phyloP scores from a whole-genome alignment of 2,888 invertebrate species.

The Cataglyphis livida region DNA sequence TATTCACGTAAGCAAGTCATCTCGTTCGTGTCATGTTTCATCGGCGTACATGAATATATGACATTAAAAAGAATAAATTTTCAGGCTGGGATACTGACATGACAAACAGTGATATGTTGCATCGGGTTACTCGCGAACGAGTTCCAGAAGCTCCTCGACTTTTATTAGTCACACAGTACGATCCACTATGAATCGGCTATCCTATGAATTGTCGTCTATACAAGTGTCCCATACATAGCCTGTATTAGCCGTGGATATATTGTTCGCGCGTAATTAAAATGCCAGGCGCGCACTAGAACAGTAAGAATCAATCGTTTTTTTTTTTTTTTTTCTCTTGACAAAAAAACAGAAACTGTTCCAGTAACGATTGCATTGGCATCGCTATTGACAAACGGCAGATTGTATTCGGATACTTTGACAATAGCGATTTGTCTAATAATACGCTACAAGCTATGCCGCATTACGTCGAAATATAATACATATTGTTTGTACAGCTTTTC shows the following conservation, averaged over 20 bases:
- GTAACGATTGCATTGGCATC: background rate
- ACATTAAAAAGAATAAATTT: constrained; percentile 65
- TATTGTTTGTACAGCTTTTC: constrained; percentile 33
- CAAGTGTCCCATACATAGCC: constrained; percentile 46
- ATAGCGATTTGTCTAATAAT: constrained; percentile 38
- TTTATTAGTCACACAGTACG: constrained; percentile 71
- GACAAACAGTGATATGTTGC: constrained; percentile 63
- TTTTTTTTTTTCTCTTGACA: background rate
- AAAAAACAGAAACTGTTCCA: background rate
- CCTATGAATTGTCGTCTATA: constrained; percentile 65
- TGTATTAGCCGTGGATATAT: constrained; percentile 63
- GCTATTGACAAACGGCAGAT: background rate
- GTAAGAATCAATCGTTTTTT: constrained; percentile 14
- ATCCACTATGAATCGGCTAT: constrained; percentile 56
- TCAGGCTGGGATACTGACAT: constrained; percentile 54
- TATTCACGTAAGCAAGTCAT: constrained; percentile 16
- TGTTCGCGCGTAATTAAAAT: constrained; percentile 73
- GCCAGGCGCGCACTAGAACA: constrained; percentile 51
- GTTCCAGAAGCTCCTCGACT: constrained; percentile 63
- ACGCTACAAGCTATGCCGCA: background rate
- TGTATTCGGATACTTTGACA: background rate
- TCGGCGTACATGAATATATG: background rate
- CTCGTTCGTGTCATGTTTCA: constrained; percentile 16
- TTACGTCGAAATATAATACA: constrained; percentile 41
- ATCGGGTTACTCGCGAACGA: constrained; percentile 60